Evolutionary conservation across 2,113 vertebrate species (phyloP), one percentile per base, ranked within the genome.

Genomic region (Epinephelus fuscoguttatus): DNA sequence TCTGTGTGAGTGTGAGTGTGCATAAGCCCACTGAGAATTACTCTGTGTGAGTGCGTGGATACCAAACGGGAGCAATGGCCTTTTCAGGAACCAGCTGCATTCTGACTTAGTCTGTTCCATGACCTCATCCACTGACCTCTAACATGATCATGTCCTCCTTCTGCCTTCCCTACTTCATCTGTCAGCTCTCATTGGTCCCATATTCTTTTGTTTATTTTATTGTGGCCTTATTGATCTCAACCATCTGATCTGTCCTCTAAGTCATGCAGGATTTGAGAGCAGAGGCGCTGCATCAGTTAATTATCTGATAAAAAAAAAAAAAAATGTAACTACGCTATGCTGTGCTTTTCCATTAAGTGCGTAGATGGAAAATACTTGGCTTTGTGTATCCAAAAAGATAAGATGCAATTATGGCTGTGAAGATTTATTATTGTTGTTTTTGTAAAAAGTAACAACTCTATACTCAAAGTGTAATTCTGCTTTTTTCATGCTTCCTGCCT

Each of bases 81-180:
- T 91, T 37, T 77, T 77, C 76, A 88, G 92, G 89, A 93, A 91
- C 42, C 69, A 78, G 74, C 21, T 21, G 70, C 75, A 79, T 68
- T 86, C 62, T 91, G 93, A 92, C 87, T 84, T 61, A 62, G 81
- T 80, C 14, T 13, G 79, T 94, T 92, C 88, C 83, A 78, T 77
- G 88, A 86, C 55, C 61, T 84, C 81, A 60, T 68, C 37, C 30
- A 5, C 56, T 84, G 81, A 90, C 72, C 82, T 79, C 74, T 52
- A 37, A 18, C 56, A 49, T 49, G n/a, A 45, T 75, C 72, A 52
- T 23, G 37, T 79, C 79, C 61, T 85, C 72, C 52, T 18, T 21
- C 71, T 45, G 64, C 56, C 63, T 73, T 53, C 45, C 60, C 3
- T 60, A 6, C 68, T 40, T 69, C 49, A 21, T 60, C 75, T 8